Conservation (phyloP, 2,113 vertebrate species). For the Thryonomys swinderianus region DNA sequence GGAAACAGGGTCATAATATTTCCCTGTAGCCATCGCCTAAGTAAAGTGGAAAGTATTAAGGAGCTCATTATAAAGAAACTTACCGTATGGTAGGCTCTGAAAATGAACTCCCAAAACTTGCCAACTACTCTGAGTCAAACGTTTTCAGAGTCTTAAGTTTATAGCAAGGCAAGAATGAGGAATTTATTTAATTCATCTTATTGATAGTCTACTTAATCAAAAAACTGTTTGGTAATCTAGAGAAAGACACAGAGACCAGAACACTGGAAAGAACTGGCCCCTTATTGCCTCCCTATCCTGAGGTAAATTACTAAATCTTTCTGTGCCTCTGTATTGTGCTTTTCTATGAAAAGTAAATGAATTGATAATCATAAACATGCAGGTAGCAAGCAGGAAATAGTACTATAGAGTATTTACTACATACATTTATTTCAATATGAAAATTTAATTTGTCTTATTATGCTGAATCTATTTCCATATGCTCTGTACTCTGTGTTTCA, state of each 20-base stretch:
- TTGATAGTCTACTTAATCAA: not conserved
- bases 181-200: not conserved
- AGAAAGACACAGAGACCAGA: not conserved
- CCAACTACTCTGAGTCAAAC: not conserved
- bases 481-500: not conserved
- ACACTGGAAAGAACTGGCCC: not conserved
- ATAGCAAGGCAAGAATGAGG: not conserved
- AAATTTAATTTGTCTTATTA: not conserved
- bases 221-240: not conserved
- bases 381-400: not conserved
- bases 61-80: constrained; percentile 42
- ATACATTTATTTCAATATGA: not conserved
- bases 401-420: not conserved
- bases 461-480: not conserved
- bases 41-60: constrained; percentile 28
- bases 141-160: not conserved
- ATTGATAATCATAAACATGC: not conserved
- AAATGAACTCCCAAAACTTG: constrained; percentile 18
- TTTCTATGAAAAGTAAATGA: not conserved
- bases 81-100: not conserved
- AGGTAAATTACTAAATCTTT: not conserved
- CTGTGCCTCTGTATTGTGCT: not conserved
- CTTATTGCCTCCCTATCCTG: not conserved
- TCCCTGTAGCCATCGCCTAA: constrained; percentile 44
- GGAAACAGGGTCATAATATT: constrained; percentile 55